These are phyloP conservation scores for Atractosteus spatula DNA, from an alignment of 2,113 vertebrate genomes.

Conservation along the genomic window DNA sequence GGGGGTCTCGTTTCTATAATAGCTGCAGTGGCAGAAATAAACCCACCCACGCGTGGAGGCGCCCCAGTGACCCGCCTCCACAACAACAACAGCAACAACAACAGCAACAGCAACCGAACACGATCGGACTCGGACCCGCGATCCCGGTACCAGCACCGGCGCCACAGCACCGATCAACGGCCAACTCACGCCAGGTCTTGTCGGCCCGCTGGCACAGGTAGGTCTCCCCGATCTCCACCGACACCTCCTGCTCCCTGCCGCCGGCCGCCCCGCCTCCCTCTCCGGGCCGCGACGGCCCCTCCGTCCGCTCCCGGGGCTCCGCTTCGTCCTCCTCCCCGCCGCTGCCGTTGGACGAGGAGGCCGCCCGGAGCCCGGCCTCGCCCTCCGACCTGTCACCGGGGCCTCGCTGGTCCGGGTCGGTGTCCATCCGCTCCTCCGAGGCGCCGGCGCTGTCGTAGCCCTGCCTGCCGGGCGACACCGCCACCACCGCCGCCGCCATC, in stretches of 20 bases:
- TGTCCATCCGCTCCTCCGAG: conserved; percentile 48
- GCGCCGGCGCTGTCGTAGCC: conserved; percentile 2
- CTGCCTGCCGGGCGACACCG: background rate
- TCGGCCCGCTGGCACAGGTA: conserved; percentile 86
- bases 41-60: too few relatives aligned
- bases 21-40: too few relatives aligned
- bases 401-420: conserved; percentile 52
- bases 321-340: conserved; percentile 68
- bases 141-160: too few relatives aligned
- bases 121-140: background rate
- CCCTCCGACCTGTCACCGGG: conserved; percentile 50
- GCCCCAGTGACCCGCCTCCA: too few relatives aligned
- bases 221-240: conserved; percentile 87
- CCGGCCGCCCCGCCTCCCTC: conserved; percentile 43
- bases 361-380: conserved; percentile 44
- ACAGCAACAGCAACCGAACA: background rate
- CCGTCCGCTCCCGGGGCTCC: conserved; percentile 51
- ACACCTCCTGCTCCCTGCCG: conserved; percentile 84
- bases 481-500: background rate
- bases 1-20: too few relatives aligned
- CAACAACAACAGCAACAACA: background rate
- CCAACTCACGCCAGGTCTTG: conserved; percentile 83
- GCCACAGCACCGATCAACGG: background rate
- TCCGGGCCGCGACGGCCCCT: conserved; percentile 39
- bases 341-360: conserved; percentile 69